Conservation (phyloP, 2,888 invertebrate genomes). For the Macrophya annulata region DNA sequence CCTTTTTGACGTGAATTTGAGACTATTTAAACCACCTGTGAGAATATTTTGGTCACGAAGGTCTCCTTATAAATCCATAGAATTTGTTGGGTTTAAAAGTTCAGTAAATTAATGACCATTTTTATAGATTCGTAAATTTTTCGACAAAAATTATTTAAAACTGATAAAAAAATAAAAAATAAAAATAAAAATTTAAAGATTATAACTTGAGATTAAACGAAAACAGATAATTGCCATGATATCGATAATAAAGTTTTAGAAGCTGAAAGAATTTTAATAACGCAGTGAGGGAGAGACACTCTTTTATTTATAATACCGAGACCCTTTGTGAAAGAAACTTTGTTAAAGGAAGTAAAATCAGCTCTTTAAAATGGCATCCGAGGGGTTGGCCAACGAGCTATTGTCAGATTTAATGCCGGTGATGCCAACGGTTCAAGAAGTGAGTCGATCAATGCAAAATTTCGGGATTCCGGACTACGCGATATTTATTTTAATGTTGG, state of each 20-base stretch:
- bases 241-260: conserved; percentile 14
- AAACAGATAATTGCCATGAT: conserved; percentile 19
- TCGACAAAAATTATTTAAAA: neutral
- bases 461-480: conserved; percentile 90
- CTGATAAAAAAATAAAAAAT: neutral
- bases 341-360: conserved; percentile 56
- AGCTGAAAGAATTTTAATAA: neutral
- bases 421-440: conserved; percentile 79
- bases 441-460: conserved; percentile 82
- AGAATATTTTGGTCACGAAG: neutral
- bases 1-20: neutral
- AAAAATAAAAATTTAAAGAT: neutral
- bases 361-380: conserved; percentile 70
- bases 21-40: neutral
- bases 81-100: neutral
- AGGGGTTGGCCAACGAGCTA: conserved; percentile 64
- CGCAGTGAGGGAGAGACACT: conserved; percentile 14
- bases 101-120: no score
- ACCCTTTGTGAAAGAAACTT: conserved; percentile 41
- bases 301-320: conserved; percentile 26
- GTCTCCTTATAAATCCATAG: neutral
- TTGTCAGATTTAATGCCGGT: conserved; percentile 65
- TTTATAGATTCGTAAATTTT: neutral
- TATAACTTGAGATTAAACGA: neutral
- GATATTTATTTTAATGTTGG: conserved; percentile 89